Percentiles rank a stretch among this genome's conserved stretches.
These are phyloP conservation scores for Megaceryle torquata DNA, from an alignment of 2,113 vertebrate species.

Conservation along the genomic window DNA sequence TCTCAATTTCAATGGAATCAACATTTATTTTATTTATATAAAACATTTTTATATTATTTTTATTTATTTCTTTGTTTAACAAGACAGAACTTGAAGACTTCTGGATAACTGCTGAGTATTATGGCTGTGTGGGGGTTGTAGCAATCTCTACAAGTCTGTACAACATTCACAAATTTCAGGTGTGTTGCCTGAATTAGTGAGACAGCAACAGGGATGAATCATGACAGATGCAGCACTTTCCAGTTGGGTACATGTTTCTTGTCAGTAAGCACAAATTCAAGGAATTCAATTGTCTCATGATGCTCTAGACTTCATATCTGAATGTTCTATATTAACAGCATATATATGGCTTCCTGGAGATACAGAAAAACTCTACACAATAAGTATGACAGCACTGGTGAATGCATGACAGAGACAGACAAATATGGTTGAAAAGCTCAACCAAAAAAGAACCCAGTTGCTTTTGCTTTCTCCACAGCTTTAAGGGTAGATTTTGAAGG, in stretches of 20 bases:
- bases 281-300: not conserved
- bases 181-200: not conserved
- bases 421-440: not conserved
- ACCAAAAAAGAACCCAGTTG: not conserved
- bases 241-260: not conserved
- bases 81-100: not conserved
- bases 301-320: not conserved
- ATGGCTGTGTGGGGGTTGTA: not conserved
- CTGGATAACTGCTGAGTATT: rapidly evolving
- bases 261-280: not conserved
- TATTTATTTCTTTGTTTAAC: too few relatives aligned
- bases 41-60: too few relatives aligned
- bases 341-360: not conserved
- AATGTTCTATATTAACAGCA: not conserved
- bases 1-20: not conserved
- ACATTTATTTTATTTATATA: not conserved
- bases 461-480: not conserved
- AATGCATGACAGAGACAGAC: not conserved
- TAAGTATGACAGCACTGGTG: not conserved
- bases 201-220: not conserved
- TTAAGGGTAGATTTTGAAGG: not conserved
- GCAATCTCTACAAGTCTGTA: not conserved
- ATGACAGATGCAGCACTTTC: not conserved
- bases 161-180: not conserved
- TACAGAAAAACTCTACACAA: not conserved